Base-by-base conservation (phyloP, 2,797 vertebrate species). In the Danio kyathit region DNA sequence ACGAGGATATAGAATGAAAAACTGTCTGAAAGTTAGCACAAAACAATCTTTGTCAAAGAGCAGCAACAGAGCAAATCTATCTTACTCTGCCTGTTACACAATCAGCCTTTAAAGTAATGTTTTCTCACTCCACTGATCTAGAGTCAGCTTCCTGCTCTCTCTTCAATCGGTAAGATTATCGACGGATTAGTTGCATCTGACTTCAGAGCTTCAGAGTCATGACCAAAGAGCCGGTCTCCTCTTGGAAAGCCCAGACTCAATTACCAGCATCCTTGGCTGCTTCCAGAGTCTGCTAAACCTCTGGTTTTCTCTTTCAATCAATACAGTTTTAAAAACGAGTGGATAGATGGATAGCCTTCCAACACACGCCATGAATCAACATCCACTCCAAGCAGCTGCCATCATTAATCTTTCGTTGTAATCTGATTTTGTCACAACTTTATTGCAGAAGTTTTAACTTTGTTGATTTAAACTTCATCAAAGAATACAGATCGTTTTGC, bases 221-320 rank as follows among this genome's bases (percentile, higher is more conserved):
- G 73, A 70, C 66, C 38, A 72, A 63, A 72, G 21, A 64, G 41
- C 40, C 49, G 17, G 69, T 46, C 19, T 80, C 61, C 70, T 49
- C 60, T 66, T 57, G 21, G 6, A 74, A 46, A 80, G 60, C 16
- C 51, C 70, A 49, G 69, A 74, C 79, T 80, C 79, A 57, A 74
- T 80, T 80, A 74, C 21, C 60, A 46, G 51, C 51, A 80, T 65
- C 51, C 43, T 41, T 43, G 60, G 51, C 69, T 73, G 60, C 70
- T 80, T 66, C 70, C 61, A 46, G 16, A 21, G 77, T 54, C 63
- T 48, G 67, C 52, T 78, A 57, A 67, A 71, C n/a, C 21, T 54
- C 29, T 61, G 71, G 71, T 60, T 69, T 83, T 75, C 41, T 69
- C 57, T 79, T 70, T 74, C 82, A 79, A 83, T 83, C 82, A 64